Evolutionary conservation across 2,113 vertebrate genomes (phyloP), one percentile per base, ranked within the genome.

Genomic region (Agelaius tricolor): DNA sequence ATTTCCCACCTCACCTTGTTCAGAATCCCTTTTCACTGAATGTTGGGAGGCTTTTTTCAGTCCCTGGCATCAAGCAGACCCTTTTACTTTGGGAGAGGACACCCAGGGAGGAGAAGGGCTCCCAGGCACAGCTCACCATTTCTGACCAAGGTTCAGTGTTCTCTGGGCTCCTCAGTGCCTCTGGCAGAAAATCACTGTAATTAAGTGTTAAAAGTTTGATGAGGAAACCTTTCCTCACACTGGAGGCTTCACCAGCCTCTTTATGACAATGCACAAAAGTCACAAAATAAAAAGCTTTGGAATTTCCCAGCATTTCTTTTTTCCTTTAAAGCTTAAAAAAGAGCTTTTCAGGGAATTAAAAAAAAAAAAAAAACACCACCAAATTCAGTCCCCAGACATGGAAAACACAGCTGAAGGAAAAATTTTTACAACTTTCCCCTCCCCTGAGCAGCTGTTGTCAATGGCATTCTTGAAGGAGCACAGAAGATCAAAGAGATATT

Each of bases 161-260:
- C 74, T 51, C 57, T 46, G 47, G 31, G 7, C 55, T 91, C 39
- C 73, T 82, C 0, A 1, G 31, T 59, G 61, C 65, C 65, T 81
- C 55, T 55, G 66, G 82, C 51, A 90, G 69, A 89, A 94, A 75
- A 91, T 28, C 20, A 27, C 28, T 16, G 4, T 46, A 87, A 92
- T 52, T 51, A 78, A 77, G 47, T 7, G 23, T 44, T 41, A 84
- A 84, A 37, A 68, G 6, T 28, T 75, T 57, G 69, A 92, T 71
- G 68, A 91, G 57, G 51, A 87, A 88, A 82, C n/a, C 16, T 79
- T 85, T 82, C 77, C 74, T 76, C 30, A 43, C 15, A 28, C 10
- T 8, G 1, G 26, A 63, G 20, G 16, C 20, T 78, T 87, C 37
- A 27, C 18, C 10, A 2, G 39, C 28, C 37, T 76, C 24, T 39